Conservation (phyloP, 1,140 invertebrate species). For the Drosophila aff. region DNA sequence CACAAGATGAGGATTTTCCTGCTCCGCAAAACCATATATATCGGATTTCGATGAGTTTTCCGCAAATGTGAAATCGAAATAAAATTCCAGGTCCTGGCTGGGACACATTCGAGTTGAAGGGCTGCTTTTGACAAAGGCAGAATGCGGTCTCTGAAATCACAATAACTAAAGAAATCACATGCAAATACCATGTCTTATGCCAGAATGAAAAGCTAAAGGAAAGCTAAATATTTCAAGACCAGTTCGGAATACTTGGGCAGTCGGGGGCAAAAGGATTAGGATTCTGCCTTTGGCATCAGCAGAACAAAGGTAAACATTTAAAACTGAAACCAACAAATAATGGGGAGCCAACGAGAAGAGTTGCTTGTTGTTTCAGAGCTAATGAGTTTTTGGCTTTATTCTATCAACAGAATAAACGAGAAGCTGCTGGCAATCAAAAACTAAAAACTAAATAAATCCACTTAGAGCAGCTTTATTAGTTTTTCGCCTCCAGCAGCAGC, state of each 20-base stretch:
- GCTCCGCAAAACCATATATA: not conserved
- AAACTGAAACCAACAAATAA: constrained; percentile 29
- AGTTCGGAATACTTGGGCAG: constrained; percentile 3
- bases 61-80: constrained; percentile 35
- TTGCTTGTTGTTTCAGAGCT: constrained; percentile 33
- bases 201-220: constrained; percentile 5
- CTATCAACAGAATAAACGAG: constrained; percentile 33
- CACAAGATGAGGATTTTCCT: constrained; percentile 3
- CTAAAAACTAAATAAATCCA: constrained; percentile 26
- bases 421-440: constrained; percentile 1
- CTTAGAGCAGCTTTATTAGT: constrained; percentile 29
- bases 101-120: constrained; percentile 32
- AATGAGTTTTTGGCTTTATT: constrained; percentile 52
- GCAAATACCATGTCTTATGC: constrained; percentile 32
- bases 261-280: not conserved
- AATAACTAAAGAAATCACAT: constrained; percentile 34
- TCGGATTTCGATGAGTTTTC: constrained; percentile 30
- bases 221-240: constrained; percentile 23
- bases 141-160: constrained; percentile 1
- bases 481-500: constrained; percentile 13
- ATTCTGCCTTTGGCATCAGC: constrained; percentile 15
- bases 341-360: not conserved
- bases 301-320: constrained; percentile 37
- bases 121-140: constrained; percentile 19
- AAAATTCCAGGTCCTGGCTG: constrained; percentile 16